Percentiles rank a stretch among this genome's conserved stretches.
These are phyloP conservation scores for Reticulitermes lucifugus DNA, from an alignment of 2,888 invertebrate species.

Conservation along the genomic window DNA sequence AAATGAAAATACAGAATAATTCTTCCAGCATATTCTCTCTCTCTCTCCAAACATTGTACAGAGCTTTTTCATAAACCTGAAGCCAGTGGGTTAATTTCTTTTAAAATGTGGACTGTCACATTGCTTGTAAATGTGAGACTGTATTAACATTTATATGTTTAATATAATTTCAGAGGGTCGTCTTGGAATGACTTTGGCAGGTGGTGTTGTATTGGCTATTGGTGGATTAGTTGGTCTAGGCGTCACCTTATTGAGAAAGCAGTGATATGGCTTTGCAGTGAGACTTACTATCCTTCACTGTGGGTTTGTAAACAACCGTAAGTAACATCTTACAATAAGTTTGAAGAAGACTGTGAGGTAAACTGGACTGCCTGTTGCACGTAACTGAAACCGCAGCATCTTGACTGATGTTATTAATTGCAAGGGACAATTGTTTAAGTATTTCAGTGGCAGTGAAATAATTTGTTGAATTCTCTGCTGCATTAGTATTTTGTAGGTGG, in stretches of 20 bases:
- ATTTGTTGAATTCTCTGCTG: neutral
- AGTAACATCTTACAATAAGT: neutral
- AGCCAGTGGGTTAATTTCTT: neutral
- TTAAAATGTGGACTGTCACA: neutral
- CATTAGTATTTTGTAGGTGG: neutral
- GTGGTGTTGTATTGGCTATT: conserved; percentile 87
- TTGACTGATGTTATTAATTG: neutral
- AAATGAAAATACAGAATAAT: too few species aligned
- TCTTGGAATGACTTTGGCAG: conserved; percentile 89
- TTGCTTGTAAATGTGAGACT: neutral
- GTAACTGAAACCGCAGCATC: neutral
- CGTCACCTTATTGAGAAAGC: conserved; percentile 76
- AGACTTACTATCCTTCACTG: neutral
- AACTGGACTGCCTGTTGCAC: neutral
- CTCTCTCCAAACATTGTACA: too few species aligned
- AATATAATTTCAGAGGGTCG: conserved; percentile 76
- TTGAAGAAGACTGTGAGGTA: neutral
- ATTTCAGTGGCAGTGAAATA: neutral
- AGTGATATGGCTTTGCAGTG: neutral
- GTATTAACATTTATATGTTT: conserved; percentile 44
- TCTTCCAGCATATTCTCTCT: too few species aligned
- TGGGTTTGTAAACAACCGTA: neutral
- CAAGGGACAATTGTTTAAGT: neutral
- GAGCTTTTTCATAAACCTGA: too few species aligned
- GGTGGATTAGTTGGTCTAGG: conserved; percentile 88